These are phyloP conservation scores for Stramonita haemastoma DNA, from an alignment of 2,888 invertebrate species.

Conservation along the genomic window DNA sequence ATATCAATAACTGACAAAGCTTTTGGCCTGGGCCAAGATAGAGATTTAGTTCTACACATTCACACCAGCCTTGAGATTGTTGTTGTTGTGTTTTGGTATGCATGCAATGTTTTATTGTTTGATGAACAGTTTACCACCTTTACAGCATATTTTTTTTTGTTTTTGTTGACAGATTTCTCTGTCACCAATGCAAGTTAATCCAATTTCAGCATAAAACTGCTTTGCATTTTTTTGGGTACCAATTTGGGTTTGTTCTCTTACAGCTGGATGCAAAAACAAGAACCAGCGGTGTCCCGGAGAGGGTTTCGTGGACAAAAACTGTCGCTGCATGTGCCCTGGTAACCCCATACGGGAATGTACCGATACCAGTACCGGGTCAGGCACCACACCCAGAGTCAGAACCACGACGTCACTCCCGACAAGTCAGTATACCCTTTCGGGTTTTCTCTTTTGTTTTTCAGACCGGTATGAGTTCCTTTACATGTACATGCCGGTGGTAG, in stretches of 20 bases:
- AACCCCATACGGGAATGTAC: slow-evolving; percentile 47
- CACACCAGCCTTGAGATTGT: too few species aligned
- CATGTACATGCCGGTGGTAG: too few species aligned
- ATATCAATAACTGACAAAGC: too few species aligned
- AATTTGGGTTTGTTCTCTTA: neutral
- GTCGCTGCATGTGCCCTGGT: slow-evolving; percentile 48
- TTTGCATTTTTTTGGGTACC: neutral
- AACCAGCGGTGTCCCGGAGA: slow-evolving; percentile 42
- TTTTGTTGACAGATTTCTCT: too few species aligned
- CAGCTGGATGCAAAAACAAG: slow-evolving; percentile 21
- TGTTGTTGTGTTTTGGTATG: too few species aligned
- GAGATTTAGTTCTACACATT: too few species aligned
- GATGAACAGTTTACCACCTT: neutral
- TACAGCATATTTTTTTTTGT: neutral
- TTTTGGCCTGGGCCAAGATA: too few species aligned
- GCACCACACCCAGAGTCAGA: neutral
- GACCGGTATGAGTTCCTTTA: too few species aligned
- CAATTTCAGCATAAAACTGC: neutral
- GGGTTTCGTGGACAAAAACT: slow-evolving; percentile 47
- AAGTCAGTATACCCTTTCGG: too few species aligned
- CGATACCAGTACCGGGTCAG: slow-evolving; percentile 31
- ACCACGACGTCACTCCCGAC: neutral
- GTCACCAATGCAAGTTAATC: neutral
- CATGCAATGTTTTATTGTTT: too few species aligned
- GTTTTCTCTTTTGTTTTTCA: too few species aligned